Conservation (phyloP, 2,888 invertebrate genomes). For the Tridacna crocea region DNA sequence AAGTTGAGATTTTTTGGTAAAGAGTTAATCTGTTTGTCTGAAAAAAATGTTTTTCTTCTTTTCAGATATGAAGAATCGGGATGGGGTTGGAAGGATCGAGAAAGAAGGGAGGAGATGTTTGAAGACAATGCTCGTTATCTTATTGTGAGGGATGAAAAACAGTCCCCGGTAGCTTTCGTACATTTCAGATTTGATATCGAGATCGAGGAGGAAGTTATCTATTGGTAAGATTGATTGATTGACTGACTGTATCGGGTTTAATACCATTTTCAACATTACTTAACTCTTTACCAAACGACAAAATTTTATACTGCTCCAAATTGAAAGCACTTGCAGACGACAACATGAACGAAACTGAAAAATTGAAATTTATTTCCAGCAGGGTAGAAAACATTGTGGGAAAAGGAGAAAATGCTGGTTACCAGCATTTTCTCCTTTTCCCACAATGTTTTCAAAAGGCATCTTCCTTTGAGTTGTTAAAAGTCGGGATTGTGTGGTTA, state of each 20-base stretch:
- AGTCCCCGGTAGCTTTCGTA: conserved; percentile 88
- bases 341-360: no score
- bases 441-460: conserved; percentile 15
- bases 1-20: no score
- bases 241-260: no score
- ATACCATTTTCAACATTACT: no score
- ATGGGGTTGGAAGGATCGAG: conserved; percentile 92
- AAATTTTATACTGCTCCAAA: no score
- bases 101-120: conserved; percentile 90
- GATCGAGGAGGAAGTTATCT: conserved; percentile 90
- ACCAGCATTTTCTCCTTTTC: background rate
- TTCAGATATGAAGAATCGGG: conserved; percentile 88
- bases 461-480: no score
- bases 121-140: conserved; percentile 91
- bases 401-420: background rate
- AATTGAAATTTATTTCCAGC: no score
- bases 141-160: conserved; percentile 85
- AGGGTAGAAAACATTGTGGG: background rate
- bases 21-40: no score
- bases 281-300: no score
- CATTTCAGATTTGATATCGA: conserved; percentile 95
- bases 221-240: conserved; percentile 91
- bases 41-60: background rate
- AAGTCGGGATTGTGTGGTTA: no score
- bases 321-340: no score